Conservation (phyloP, 1,140 invertebrate genomes). For the Bombus difficillimus region DNA sequence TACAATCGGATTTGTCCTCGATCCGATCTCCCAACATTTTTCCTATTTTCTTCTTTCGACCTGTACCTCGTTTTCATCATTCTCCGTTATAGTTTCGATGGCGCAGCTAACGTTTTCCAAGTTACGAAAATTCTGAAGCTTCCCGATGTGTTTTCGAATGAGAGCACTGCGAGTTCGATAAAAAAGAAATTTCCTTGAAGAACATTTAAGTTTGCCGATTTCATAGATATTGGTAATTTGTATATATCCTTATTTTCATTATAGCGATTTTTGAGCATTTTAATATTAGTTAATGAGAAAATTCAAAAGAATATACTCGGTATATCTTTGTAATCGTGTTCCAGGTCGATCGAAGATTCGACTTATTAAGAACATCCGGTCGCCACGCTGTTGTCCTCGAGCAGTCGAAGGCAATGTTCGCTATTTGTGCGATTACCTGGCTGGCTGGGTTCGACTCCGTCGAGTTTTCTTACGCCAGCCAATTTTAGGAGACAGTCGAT, state of each 20-base stretch:
- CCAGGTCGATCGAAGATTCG: not conserved
- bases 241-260: not conserved
- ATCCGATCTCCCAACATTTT: not conserved
- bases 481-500: slow-evolving; percentile 68
- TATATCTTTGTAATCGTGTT: not conserved
- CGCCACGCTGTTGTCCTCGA: slow-evolving; percentile 23
- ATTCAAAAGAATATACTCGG: too few species aligned
- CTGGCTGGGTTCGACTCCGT: slow-evolving; percentile 49
- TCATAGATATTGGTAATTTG: not conserved
- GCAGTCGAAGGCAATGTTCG: slow-evolving; percentile 41
- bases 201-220: not conserved
- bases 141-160: not conserved
- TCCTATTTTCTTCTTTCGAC: not conserved
- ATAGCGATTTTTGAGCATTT: not conserved
- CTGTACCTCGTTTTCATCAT: not conserved
- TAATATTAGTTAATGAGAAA: not conserved
- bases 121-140: not conserved
- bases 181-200: not conserved
- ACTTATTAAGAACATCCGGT: slow-evolving; percentile 1
- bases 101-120: not conserved
- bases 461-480: slow-evolving; percentile 67
- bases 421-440: slow-evolving; percentile 74
- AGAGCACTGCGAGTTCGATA: not conserved
- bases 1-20: slow-evolving; percentile 53
- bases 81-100: not conserved